Evolutionary conservation across 2,797 vertebrate species (phyloP).

Genomic region (Platalea minor): DNA sequence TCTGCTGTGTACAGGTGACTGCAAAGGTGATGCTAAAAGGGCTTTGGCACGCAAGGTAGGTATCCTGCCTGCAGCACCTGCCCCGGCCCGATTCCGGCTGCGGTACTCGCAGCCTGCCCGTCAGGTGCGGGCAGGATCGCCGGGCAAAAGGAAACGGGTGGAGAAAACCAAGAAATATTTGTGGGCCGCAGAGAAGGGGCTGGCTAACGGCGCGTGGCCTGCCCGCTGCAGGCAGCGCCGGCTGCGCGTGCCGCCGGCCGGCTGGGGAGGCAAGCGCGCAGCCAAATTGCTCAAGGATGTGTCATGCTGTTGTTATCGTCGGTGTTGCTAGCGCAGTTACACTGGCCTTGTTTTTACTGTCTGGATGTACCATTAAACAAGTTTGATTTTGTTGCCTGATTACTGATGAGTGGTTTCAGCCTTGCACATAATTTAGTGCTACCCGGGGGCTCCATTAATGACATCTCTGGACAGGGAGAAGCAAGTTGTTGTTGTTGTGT

Average conservation of each 20-base stretch:
- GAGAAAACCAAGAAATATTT: neutral
- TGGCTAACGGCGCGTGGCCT: neutral
- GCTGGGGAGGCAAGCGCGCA: rapidly evolving
- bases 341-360: neutral
- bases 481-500: too few relatives aligned
- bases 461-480: neutral
- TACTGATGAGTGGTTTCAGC: neutral
- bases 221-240: neutral
- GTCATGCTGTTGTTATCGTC: neutral
- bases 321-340: neutral
- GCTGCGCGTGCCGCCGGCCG: neutral
- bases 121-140: neutral
- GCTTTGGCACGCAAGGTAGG: neutral
- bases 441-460: neutral
- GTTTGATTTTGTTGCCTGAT: neutral
- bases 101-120: rapidly evolving
- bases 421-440: neutral
- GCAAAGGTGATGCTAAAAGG: neutral
- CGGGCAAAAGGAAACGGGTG: neutral
- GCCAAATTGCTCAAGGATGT: neutral
- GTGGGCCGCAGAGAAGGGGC: neutral
- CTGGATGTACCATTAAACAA: slow-evolving; percentile 27
- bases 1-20: neutral
- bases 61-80: neutral
- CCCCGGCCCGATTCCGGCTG: neutral